A percentile compares a stretch with the other conserved stretches of the same genome.
phyloP scores from a whole-genome alignment of 2,888 invertebrate genomes.

The Elysia crispata region DNA sequence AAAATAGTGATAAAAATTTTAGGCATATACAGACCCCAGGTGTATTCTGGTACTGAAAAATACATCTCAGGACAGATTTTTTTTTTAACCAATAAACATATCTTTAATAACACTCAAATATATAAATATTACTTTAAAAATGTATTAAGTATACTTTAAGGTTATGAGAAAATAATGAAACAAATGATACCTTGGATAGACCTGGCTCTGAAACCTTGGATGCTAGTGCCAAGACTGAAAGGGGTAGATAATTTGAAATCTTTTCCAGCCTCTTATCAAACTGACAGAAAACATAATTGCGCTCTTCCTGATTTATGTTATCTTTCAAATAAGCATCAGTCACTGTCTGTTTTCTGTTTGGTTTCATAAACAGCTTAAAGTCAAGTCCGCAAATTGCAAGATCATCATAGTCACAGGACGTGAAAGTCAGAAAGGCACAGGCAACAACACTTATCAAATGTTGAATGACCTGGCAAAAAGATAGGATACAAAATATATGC shows the following conservation, averaged over 20 bases:
- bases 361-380: conserved; percentile 55
- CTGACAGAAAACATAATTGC: background rate
- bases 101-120: no score
- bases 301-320: background rate
- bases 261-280: conserved; percentile 45
- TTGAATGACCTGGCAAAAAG: conserved; percentile 29
- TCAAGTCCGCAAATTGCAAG: conserved; percentile 54
- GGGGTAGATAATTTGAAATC: conserved; percentile 53
- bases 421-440: conserved; percentile 22
- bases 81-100: no score
- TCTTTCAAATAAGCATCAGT: conserved; percentile 50
- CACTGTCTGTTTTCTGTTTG: conserved; percentile 51
- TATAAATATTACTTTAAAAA: no score
- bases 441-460: conserved; percentile 34
- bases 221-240: conserved; percentile 40
- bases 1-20: no score
- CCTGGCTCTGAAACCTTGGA: conserved; percentile 63
- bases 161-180: no score
- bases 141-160: no score
- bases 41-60: no score
- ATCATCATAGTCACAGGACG: conserved; percentile 28
- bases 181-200: conserved; percentile 56
- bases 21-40: no score
- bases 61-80: no score
- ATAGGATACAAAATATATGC: background rate